A percentile compares a stretch with the other conserved stretches of the same genome.
Conservation (phyloP, 2,888 invertebrate genomes). For the Biston betularia region DNA sequence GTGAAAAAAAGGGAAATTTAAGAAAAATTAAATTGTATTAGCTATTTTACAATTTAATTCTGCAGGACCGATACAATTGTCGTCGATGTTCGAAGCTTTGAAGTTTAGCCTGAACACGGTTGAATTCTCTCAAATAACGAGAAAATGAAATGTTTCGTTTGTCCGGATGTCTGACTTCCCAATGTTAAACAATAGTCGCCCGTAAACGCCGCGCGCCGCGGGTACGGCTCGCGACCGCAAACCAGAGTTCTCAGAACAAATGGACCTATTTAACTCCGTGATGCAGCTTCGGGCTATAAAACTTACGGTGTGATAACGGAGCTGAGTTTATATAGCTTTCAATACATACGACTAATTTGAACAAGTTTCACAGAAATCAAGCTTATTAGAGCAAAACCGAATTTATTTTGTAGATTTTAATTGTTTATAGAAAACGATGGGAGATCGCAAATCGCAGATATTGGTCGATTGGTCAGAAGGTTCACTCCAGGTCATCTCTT, state of each 20-base stretch:
- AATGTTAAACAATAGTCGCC: constrained; percentile 16
- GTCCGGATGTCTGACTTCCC: constrained; percentile 1
- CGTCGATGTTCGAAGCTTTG: too few species aligned
- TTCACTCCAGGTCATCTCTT: constrained; percentile 20
- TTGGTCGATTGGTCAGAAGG: background rate
- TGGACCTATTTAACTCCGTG: constrained; percentile 3
- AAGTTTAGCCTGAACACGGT: too few species aligned
- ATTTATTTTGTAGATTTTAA: too few species aligned
- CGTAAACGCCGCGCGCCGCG: constrained; percentile 19
- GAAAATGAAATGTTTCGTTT: background rate
- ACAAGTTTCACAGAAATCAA: too few species aligned
- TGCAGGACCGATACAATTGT: too few species aligned
- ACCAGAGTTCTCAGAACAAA: constrained; percentile 16
- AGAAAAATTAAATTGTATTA: too few species aligned
- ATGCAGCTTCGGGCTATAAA: background rate
- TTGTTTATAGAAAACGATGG: too few species aligned
- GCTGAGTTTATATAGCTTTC: background rate
- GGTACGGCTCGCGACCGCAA: constrained; percentile 10
- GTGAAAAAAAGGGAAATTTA: too few species aligned
- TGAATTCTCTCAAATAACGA: background rate
- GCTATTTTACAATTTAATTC: too few species aligned
- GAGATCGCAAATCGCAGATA: background rate
- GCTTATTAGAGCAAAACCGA: too few species aligned
- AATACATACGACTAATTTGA: too few species aligned
- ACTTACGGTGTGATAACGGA: background rate